Evolutionary conservation across 2,797 vertebrate species (phyloP), one percentile per base, ranked within the genome.

Genomic region (Heliangelus exortis): DNA sequence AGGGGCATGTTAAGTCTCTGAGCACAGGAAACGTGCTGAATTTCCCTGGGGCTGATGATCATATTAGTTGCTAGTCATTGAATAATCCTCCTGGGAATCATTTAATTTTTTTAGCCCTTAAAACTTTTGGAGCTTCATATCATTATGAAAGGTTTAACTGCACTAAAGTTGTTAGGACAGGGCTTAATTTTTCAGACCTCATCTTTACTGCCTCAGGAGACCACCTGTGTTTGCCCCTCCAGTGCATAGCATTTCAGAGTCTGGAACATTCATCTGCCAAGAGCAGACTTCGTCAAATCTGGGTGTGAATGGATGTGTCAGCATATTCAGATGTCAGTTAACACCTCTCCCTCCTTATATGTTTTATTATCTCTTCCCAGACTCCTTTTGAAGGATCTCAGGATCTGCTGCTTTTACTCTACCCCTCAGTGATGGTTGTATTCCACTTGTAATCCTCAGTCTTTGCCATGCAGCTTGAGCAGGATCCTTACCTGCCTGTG

Each of bases 61-160:
- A 87, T 95, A 82, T 76, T 94, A 87, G 53, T 88, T 74, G 58
- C 36, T 79, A 68, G 69, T 90, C 0, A 6, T 84, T 89, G 84
- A 84, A 84, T 73, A 75, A 84, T 92, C 48, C 89, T 85, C 53
- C 48, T 91, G 89, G 53, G 89, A 96, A 34, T 39, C 10, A 59
- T 91, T 90, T 67, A 69, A 59, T 16, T 77, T 89, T 85, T 92
- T 95, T 87, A 82, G 84, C 67, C 84, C 65, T 87, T 91, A 87
- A 87, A 89, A 89, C 71, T 92, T 93, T 68, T 36, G 62, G 63
- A 89, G 33, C 14, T 93, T 50, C 53, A 23, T 81, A 77, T 77
- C 79, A 87, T 89, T 72, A 65, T 75, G 54, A 50, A 93, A 63
- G 48, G 53, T 83, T 93, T 79, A 79, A 73, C 75, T 80, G 75